Base-by-base conservation (phyloP, 2,797 vertebrate species). In the Platalea minor region DNA sequence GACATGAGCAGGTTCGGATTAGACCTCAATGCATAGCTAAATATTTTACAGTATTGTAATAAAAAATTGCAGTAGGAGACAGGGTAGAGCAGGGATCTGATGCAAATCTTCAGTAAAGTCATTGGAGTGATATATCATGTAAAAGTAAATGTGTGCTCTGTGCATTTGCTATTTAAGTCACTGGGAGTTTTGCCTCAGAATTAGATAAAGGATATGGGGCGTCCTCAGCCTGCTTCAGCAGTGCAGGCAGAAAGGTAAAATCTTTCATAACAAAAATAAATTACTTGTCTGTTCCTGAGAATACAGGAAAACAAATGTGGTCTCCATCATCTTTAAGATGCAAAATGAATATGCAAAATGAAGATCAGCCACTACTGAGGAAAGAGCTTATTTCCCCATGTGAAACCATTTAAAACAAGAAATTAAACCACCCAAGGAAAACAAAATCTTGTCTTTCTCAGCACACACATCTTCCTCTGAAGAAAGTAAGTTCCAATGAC, bases 21-120 rank as follows among this genome's bases (percentile, higher is more conserved):
- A 93, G 73, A 89, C n/a, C 17, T 31, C 79, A 87, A 67, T 28
- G 51, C 31, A 78, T 15, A 78, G 43, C 65, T 96, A 86, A 94
- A 92, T 86, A 92, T 89, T 96, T 96, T 81, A 86, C 59, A 78
- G 26, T 37, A 69, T 24, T 5, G 1, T 56, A 89, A 89, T 81
- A 81, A 91, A 94, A 95, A 95, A 94, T 15, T 95, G 89, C 83
- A 96, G 69, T 17, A 81, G 50, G 41, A 96, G 82, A 75, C 11
- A 29, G 65, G 39, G 12, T 43, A 91, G 59, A 83, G 45, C 50
- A 45, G 41, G 18, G 54, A 74, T 79, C 69, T 91, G 54, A 81
- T 53, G 85, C 72, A 97, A 93, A 88, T 89, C 68, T 91, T 75
- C 73, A 70, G 61, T 57, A 63, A 92, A 88, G 70, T 93, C 85